Conservation (phyloP, 2,113 vertebrate genomes). For the Garra rufa region DNA sequence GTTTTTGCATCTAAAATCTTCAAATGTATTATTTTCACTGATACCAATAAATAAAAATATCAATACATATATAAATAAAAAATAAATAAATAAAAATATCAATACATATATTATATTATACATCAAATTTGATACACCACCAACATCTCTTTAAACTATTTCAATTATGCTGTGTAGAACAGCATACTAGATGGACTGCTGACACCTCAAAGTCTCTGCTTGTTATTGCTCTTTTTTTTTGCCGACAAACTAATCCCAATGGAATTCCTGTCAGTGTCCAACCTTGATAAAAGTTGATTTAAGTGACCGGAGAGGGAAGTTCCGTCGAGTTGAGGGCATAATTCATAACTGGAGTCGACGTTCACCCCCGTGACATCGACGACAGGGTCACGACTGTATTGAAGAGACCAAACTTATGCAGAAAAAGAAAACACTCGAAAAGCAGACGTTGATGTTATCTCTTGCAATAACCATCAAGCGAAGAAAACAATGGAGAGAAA, state of each 20-base stretch:
- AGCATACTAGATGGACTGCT: background rate
- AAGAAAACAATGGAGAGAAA: conserved; percentile 49
- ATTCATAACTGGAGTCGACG: conserved; percentile 36
- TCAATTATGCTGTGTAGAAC: background rate
- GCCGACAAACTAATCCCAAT: conserved; percentile 38
- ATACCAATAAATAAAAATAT: background rate
- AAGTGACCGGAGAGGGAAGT: conserved; percentile 46
- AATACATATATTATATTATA: background rate
- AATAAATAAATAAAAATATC: too few species aligned
- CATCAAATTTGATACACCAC: background rate
- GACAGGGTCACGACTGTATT: conserved; percentile 7
- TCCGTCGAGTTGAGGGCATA: conserved; percentile 36
- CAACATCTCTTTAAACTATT: background rate
- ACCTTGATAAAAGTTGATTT: conserved; percentile 55
- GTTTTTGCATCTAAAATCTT: too few species aligned
- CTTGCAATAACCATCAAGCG: conserved; percentile 15
- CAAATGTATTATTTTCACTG: too few species aligned
- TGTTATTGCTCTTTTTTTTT: conserved; percentile 17
- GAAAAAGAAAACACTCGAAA: conserved; percentile 34
- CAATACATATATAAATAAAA: too few species aligned
- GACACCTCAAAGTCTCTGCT: conserved; percentile 30
- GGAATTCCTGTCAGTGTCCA: conserved; percentile 40
- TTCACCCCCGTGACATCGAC: conserved; percentile 25
- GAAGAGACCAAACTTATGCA: background rate
- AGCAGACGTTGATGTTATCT: conserved; percentile 32